These are phyloP conservation scores for Pseudeuparius sepicola DNA, from an alignment of 2,888 invertebrate genomes.

Conservation along the genomic window DNA sequence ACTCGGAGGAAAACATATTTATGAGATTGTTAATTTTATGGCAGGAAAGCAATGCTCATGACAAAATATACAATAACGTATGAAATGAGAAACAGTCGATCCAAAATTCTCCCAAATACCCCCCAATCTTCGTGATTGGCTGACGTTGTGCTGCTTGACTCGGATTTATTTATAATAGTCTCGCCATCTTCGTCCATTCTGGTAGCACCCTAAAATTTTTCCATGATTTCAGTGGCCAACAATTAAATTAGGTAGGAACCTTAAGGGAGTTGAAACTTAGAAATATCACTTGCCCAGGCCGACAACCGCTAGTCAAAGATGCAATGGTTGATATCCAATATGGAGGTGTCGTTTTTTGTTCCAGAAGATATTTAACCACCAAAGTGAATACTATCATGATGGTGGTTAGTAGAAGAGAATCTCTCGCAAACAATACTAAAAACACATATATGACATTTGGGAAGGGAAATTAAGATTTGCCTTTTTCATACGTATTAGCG, in stretches of 20 bases:
- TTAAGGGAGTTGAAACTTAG: constrained; percentile 26
- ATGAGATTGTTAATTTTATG: too few species aligned
- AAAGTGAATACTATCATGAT: constrained; percentile 32
- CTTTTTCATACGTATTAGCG: constrained; percentile 44
- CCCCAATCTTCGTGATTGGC: constrained; percentile 35
- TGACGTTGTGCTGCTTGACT: constrained; percentile 19
- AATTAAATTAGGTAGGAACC: too few species aligned
- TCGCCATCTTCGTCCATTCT: constrained; percentile 31
- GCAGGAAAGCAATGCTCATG: too few species aligned
- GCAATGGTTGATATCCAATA: constrained; percentile 29
- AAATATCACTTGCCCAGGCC: constrained; percentile 28
- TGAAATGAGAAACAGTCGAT: constrained; percentile 30
- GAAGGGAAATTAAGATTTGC: constrained; percentile 18
- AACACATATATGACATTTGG: constrained; percentile 14
- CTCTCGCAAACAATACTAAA: constrained; percentile 32
- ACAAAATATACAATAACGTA: constrained; percentile 30
- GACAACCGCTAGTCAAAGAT: constrained; percentile 25
- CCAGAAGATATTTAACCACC: constrained; percentile 29
- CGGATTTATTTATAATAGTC: constrained; percentile 24
- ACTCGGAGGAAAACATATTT: too few species aligned
- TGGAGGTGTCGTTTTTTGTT: constrained; percentile 28
- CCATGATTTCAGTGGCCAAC: too few species aligned
- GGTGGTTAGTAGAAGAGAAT: constrained; percentile 30
- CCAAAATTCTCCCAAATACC: constrained; percentile 34
- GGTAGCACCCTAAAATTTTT: constrained; percentile 29